A percentile compares a stretch with the other conserved stretches of the same genome.
These are phyloP conservation scores for Nycticorax nycticorax DNA, from an alignment of 2,113 vertebrate species.

Conservation along the genomic window DNA sequence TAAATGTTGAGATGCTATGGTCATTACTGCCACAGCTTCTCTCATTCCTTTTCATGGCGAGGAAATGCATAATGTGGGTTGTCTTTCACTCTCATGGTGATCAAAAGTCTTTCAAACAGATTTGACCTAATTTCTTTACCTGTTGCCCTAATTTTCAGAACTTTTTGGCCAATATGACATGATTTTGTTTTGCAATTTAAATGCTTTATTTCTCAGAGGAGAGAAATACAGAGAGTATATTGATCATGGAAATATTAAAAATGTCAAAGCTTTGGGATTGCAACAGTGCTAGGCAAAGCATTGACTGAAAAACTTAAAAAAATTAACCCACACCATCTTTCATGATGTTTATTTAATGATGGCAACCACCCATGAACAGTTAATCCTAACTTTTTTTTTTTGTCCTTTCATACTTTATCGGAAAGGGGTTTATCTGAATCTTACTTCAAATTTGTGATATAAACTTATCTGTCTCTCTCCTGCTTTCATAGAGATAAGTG, in stretches of 20 bases:
- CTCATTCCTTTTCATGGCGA: background rate
- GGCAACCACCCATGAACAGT: background rate
- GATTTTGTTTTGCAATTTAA: background rate
- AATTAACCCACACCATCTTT: background rate
- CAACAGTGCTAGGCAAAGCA: background rate
- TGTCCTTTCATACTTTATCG: background rate
- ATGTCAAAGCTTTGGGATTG: background rate
- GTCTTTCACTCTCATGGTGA: background rate
- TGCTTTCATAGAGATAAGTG: background rate
- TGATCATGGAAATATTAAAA: background rate
- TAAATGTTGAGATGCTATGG: background rate
- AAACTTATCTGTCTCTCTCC: background rate
- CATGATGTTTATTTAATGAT: background rate
- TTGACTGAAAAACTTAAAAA: background rate
- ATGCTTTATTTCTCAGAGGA: background rate
- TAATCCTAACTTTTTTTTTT: background rate
- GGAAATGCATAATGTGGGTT: background rate
- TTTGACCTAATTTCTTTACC: background rate
- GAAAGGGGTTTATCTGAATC: background rate
- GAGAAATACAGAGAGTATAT: background rate
- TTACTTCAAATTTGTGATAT: background rate
- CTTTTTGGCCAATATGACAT: too few species aligned
- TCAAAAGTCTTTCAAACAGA: background rate
- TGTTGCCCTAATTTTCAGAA: background rate
- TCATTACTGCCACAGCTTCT: background rate